Base-by-base conservation (phyloP, 2,888 invertebrate genomes). In the Aspidiotus destructor region DNA sequence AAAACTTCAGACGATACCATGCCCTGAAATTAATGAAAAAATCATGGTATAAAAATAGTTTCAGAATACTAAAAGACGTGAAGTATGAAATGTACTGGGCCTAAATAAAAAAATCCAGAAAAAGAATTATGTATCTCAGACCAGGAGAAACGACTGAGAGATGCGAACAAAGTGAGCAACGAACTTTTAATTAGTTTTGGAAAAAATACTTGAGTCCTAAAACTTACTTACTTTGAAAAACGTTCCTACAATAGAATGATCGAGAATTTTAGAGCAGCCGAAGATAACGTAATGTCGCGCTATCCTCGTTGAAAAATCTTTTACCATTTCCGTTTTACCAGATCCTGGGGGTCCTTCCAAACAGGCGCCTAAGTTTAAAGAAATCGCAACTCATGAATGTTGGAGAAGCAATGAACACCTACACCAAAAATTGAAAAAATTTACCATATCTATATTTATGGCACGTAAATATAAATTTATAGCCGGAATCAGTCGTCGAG, bases 231-330 rank as follows among this genome's bases (percentile, higher is more conserved):
- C 88, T 83, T 96, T 96, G 77, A 97, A 94, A 80, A 97, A 95
- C 78, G 95, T 96, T 41, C 94, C 94, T 76, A 96, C 84, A 0
- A 95, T 92, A 76, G 92, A 92, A 76, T 90, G 95, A 77, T 96
- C 93, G 58, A 96, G 81, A 3, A 93, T 92, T 73, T 95, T 93
- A 0, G 94, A 94, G 75, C 96, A 96, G 80, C 96, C 95, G 79
- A 97, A 95, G 0, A 96, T 94, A 1, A 96, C 92, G 78, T 95
- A 96, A 77, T 94, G 95, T 80, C 95, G 96, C 10, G 94, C 96
- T 0, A 95, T 88, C 0, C 92, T 92, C 78, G 95, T 96, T 8
- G 96, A 94, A 70, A 97, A 80, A 80, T 97, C 96, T 78, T 96
- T 96, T 71, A 89, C 87, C 0, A 94, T 94, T 79, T 96, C 96